Evolutionary conservation across 2,797 vertebrate species (phyloP), one percentile per base, ranked within the genome.

Genomic region (Echiichthys vipera): DNA sequence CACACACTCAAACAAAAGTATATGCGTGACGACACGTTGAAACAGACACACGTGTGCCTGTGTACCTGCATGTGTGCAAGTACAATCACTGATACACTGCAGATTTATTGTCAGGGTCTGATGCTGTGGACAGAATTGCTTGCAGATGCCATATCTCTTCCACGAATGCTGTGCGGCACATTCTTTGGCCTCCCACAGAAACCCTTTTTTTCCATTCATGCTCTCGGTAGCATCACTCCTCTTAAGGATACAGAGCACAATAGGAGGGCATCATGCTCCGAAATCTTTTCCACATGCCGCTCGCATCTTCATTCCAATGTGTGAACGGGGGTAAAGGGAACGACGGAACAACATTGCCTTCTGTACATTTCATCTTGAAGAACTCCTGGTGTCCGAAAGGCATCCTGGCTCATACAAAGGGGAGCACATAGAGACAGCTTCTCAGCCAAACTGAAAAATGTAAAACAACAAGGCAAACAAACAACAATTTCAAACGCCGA

Each of bases 401-500:
- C 81, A 83, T 84, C 76, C 83, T 20, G 57, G 69, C 77, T 84
- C 69, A 20, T 73, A 51, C 22, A 20, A 45, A 59, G 50, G 37
- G 39, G 54, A 53, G 43, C 54, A 18, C 24, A 22, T 11, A 57
- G 79, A 87, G 83, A 50, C 78, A 24, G 80, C 64, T 56, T 69
- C 79, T 80, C 57, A 49, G 17, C 56, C 54, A 25, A 89, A 85
- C 81, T 77, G 80, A 73, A 78, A 90, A 92, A 92, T 91, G 85
- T 81, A 83, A 92, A 88, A 74, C 49, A 88, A 91, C 91, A 90
- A 83, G 84, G 84, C 86, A 93, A 92, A 93, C 88, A 91, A 89
- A 91, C 87, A 80, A 90, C 86, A 91, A 88, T 91, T 91, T 92
- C 81, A 82, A 80, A 74, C 47, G 55, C 84, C 88, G 90, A 90